Percentiles rank a stretch among this genome's conserved stretches.
Evolutionary conservation across 2,113 vertebrate species (phyloP).

Genomic region (Siniperca chuatsi): DNA sequence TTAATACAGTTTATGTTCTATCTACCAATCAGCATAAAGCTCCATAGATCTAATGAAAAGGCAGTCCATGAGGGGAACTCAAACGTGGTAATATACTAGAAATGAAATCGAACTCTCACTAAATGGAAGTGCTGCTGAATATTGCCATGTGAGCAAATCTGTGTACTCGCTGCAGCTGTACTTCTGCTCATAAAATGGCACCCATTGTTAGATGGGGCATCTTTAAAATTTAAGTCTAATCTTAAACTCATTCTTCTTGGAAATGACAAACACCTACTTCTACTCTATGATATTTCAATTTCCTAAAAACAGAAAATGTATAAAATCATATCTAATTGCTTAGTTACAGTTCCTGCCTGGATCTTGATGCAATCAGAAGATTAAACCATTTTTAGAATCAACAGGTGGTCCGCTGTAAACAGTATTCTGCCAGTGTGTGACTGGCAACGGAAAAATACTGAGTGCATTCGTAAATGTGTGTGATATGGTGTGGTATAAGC

Average conservation of each 20-base stretch:
- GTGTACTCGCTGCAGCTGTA: not conserved
- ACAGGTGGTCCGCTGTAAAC: constrained; percentile 1
- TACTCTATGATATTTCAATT: not conserved
- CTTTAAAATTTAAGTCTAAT: not conserved
- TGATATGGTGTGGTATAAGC: not conserved
- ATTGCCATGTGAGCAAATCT: not conserved
- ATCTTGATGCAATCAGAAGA: not conserved
- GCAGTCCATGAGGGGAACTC: not conserved
- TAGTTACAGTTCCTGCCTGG: not conserved
- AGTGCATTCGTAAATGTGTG: not conserved
- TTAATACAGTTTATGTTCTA: constrained; percentile 6
- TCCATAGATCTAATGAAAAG: not conserved
- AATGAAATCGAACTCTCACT: constrained; percentile 20
- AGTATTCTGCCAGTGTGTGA: not conserved
- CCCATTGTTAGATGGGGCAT: not conserved
- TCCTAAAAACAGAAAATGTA: not conserved
- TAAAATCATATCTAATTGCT: not conserved
- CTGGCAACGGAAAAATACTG: not conserved
- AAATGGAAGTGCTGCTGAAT: constrained; percentile 16
- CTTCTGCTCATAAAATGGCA: not conserved
- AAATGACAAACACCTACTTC: not conserved
- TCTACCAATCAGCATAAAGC: constrained; percentile 32
- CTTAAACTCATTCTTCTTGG: not conserved
- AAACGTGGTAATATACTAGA: not conserved
- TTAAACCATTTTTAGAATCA: not conserved